These are phyloP conservation scores for Ladona fulva DNA, from an alignment of 1,140 invertebrate species.

Conservation along the genomic window DNA sequence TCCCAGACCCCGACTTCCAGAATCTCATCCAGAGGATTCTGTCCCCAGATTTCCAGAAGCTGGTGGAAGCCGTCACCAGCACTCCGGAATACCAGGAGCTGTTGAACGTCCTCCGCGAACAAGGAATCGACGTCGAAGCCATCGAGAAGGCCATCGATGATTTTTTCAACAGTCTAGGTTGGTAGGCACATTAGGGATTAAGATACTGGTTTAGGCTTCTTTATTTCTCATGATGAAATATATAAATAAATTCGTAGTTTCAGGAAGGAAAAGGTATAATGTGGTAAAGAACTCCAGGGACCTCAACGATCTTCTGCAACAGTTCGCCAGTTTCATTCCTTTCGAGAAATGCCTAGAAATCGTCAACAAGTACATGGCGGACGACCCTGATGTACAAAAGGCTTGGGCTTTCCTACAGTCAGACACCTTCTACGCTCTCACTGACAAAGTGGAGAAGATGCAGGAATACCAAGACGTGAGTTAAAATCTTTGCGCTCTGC, in stretches of 20 bases:
- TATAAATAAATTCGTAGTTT: too few relatives aligned
- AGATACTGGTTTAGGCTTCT: too few relatives aligned
- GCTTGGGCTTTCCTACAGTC: constrained; percentile 18
- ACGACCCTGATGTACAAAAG: constrained; percentile 26
- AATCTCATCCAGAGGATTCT: background rate
- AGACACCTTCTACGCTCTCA: constrained; percentile 23
- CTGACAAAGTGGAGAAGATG: constrained; percentile 21
- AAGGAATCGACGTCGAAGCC: background rate
- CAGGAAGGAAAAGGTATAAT: too few relatives aligned
- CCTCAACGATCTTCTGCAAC: too few relatives aligned
- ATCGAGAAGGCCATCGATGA: background rate
- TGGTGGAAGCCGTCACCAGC: background rate
- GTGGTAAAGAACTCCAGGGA: too few relatives aligned
- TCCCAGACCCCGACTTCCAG: background rate
- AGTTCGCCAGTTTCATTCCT: constrained; percentile 17
- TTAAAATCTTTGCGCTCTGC: background rate
- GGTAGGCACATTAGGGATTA: too few relatives aligned
- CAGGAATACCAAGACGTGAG: constrained; percentile 21
- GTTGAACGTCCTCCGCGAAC: background rate
- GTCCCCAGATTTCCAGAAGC: background rate
- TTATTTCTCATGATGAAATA: too few relatives aligned
- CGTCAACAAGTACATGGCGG: constrained; percentile 24
- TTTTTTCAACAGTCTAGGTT: background rate
- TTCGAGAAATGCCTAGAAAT: constrained; percentile 20
- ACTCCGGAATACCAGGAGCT: background rate